Evolutionary conservation across 2,888 invertebrate genomes (phyloP).

Genomic region (Selenia dentaria): DNA sequence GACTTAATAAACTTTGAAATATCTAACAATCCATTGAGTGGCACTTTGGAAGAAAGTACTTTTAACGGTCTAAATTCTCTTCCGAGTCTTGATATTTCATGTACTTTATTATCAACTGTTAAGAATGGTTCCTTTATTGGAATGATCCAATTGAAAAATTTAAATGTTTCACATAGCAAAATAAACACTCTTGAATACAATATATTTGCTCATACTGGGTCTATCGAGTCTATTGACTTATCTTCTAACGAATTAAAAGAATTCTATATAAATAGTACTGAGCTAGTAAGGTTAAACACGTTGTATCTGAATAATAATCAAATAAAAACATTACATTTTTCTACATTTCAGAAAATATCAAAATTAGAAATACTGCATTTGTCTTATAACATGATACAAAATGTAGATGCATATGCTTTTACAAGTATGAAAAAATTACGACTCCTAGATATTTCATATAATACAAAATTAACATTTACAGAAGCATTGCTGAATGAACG

Average conservation of each 20-base stretch:
- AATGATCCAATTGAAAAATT: slow-evolving; percentile 50
- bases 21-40: slow-evolving; percentile 55
- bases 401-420: slow-evolving; percentile 43
- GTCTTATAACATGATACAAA: slow-evolving; percentile 47
- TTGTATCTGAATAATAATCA: slow-evolving; percentile 57
- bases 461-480: slow-evolving; percentile 45
- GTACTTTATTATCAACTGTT: slow-evolving; percentile 44
- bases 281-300: slow-evolving; percentile 43
- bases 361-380: slow-evolving; percentile 43
- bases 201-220: slow-evolving; percentile 49
- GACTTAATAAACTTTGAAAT: slow-evolving; percentile 55
- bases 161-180: slow-evolving; percentile 59
- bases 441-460: slow-evolving; percentile 58
- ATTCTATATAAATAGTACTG: slow-evolving; percentile 55
- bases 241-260: slow-evolving; percentile 52
- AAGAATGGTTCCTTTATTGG: slow-evolving; percentile 58
- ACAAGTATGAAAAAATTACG: slow-evolving; percentile 40
- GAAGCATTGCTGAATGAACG: slow-evolving; percentile 33
- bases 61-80: slow-evolving; percentile 56
- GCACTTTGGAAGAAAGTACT: slow-evolving; percentile 46
- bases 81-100: slow-evolving; percentile 59
- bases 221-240: slow-evolving; percentile 56
- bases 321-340: slow-evolving; percentile 41
- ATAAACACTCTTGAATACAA: slow-evolving; percentile 55
- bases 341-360: slow-evolving; percentile 39